phyloP scores from a whole-genome alignment of 2,797 vertebrate genomes.

The Cryptoblepharus egeriae region DNA sequence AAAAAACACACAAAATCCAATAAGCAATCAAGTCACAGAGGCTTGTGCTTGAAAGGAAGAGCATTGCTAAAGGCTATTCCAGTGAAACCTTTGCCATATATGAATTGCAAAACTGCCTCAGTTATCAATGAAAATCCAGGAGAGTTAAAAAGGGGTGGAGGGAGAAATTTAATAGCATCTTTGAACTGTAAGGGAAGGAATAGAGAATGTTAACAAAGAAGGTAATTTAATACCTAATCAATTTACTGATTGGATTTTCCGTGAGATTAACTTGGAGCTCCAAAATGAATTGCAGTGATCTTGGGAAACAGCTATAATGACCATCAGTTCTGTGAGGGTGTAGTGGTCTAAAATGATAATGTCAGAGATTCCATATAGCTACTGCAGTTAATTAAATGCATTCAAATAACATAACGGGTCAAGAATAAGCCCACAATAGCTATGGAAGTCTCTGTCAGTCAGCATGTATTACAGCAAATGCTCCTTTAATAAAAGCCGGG shows the following conservation, averaged over 20 bases:
- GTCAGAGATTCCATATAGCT: conserved; percentile 62
- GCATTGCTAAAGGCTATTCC: background rate
- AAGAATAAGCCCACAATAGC: conserved; percentile 54
- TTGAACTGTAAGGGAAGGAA: conserved; percentile 52
- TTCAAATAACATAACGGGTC: conserved; percentile 60
- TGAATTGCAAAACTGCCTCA: conserved; percentile 22
- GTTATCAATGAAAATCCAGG: conserved; percentile 38
- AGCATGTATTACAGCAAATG: conserved; percentile 53
- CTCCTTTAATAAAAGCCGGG: conserved; percentile 6
- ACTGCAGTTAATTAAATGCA: conserved; percentile 67
- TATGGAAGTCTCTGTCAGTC: conserved; percentile 23
- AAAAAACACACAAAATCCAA: accelerated
- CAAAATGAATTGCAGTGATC: conserved; percentile 63
- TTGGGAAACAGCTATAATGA: conserved; percentile 55
- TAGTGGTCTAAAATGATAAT: conserved; percentile 47
- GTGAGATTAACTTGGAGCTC: conserved; percentile 64
- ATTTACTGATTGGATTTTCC: conserved; percentile 74
- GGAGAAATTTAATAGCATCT: conserved; percentile 26
- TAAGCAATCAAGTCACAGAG: background rate
- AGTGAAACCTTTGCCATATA: background rate
- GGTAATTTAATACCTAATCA: conserved; percentile 71
- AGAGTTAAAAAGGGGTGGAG: background rate
- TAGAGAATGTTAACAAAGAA: conserved; percentile 58
- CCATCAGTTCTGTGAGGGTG: conserved; percentile 37
- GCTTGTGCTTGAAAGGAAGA: background rate